Evolutionary conservation across 1,140 invertebrate species (phyloP), one percentile per base, ranked within the genome.

Genomic region (Bombus fervidus): DNA sequence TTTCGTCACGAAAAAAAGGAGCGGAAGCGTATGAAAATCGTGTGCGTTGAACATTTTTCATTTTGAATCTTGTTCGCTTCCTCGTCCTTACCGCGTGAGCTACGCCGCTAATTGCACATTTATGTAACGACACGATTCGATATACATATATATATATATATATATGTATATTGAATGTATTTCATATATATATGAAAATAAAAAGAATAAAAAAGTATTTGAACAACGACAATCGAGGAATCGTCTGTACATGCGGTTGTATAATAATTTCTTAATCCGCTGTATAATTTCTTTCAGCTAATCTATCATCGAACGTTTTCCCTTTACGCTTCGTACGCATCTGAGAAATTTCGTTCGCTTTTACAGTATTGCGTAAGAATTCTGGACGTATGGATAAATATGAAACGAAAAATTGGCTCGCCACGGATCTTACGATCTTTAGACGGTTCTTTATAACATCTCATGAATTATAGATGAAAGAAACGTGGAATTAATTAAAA

Each of bases 381-480:
- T 4, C 0, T 3, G 31, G 12, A 13, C 71, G 31, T 34, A 10
- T 43, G 59, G 72, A 76, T 64, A 83, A n/a, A 28, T 13, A 4
- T 41, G 28, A 81, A 72, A 72, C 41, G 39, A 72, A 75, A 75
- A 75, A 53, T 75, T n/a, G n/a, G 39, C n/a, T 37, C 25, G 73
- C 8, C 18, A 13, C 31, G 3, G 25, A n/a, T 73, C 28, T 13
- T 22, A 73, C 47, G 28, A 64, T 53, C 9, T 15, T 31, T 10
- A 10, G 9, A 64, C 25, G 31, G 31, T 62, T 57, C 53, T 43
- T 37, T 31, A 9, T 10, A 28, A 13, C 41, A 28, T 22, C 1
- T 41, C 18, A 68, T 77, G 74, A 68, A 83, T 83, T 68, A 78
- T 69, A 69, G 34, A 83, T 78, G 81, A 78, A 69, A 53, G 72